Conservation (phyloP, 2,113 vertebrate genomes). For the Microtus richardsoni region DNA sequence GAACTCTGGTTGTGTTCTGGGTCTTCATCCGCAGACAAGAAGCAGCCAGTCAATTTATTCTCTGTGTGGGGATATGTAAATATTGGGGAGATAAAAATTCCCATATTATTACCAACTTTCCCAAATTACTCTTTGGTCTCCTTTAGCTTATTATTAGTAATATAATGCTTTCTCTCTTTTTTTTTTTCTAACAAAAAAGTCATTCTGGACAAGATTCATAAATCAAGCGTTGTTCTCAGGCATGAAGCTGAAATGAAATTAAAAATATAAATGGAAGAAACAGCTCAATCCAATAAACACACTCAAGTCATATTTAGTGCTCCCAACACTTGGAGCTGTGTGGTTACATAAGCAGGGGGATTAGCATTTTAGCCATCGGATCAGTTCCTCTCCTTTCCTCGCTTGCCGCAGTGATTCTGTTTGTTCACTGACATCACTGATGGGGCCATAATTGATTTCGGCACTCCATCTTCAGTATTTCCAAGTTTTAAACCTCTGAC, state of each 20-base stretch:
- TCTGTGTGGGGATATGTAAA: conserved; percentile 17
- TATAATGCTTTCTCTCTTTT: background rate
- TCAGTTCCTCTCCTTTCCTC: conserved; percentile 59
- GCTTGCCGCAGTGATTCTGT: conserved; percentile 20
- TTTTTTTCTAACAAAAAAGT: conserved; percentile 16
- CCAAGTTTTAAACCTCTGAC: conserved; percentile 41
- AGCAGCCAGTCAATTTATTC: conserved; percentile 26
- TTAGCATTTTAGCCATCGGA: conserved; percentile 72
- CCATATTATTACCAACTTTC: conserved; percentile 38
- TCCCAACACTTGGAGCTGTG: conserved; percentile 9
- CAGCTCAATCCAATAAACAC: conserved; percentile 52
- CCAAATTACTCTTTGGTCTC: conserved; percentile 58
- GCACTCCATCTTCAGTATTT: conserved; percentile 28
- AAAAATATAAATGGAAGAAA: conserved; percentile 66
- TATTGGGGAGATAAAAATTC: conserved; percentile 6
- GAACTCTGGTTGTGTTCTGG: conserved; percentile 13
- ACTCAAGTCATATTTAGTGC: conserved; percentile 45
- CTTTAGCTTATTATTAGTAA: conserved; percentile 11
- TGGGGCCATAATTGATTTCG: background rate
- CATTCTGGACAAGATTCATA: conserved; percentile 56
- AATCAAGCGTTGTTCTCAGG: conserved; percentile 68
- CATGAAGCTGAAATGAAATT: conserved; percentile 61
- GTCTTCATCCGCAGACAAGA: conserved; percentile 12
- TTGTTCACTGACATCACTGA: conserved; percentile 52
- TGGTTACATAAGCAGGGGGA: conserved; percentile 61